Evolutionary conservation across 2,113 vertebrate genomes (phyloP), one percentile per base, ranked within the genome.

Genomic region (Pipa parva): DNA sequence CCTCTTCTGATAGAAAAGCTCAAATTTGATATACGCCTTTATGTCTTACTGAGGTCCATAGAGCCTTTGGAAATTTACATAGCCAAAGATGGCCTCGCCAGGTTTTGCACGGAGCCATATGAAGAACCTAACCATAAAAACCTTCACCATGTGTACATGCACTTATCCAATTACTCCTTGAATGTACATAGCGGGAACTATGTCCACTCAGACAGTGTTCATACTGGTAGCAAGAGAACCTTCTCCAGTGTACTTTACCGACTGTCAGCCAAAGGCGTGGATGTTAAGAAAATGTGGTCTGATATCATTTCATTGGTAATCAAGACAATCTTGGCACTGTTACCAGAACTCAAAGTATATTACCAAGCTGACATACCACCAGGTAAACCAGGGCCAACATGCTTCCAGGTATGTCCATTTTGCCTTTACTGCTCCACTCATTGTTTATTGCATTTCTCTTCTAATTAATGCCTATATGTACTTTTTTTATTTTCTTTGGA

Each of bases 61-160:
- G 91, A 99, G 1, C 97, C 97, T 2, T 70, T 99, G 80, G 95
- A 99, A 82, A 94, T 98, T 80, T 96, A 98, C 73, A 89, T 99
- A 57, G 93, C 95, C 84, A 97, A 95, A 87, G 95, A 99, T 18
- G 97, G 97, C 68, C 90, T 99, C 52, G 95, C 93, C 1, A 88
- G 97, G 0, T 99, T 99, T 78, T 99, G 97, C 78, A 99, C 97
- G 0, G 95, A 99, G 82, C 92, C 93, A 9, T 98, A 99, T 71
- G 92, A 98, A 79, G 95, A 98, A 72, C 97, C 97, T 36, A 90
- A 73, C 66, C 79, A 92, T 72, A 94, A 92, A 80, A 99, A 99
- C 62, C 85, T 99, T 68, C 93, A 89, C 82, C 94, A 89, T 27
- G 85, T 97, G 72, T 99, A 95, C 72, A 99, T 99, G 97, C 97